These are phyloP conservation scores for Cheilosia pagana DNA, from an alignment of 2,888 invertebrate genomes.

Conservation along the genomic window DNA sequence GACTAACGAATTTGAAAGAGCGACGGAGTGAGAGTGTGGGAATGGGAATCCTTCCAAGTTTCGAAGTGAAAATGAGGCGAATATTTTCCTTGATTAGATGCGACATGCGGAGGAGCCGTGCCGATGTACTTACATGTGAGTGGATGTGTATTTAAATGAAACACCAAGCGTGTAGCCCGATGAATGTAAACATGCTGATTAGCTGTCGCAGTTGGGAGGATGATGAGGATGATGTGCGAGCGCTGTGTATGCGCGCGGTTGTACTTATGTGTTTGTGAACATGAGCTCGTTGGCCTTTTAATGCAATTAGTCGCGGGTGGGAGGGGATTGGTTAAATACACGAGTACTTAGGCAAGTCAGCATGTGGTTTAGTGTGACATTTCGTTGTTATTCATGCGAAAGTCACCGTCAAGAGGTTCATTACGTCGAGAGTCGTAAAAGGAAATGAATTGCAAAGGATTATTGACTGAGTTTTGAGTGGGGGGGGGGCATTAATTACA, in stretches of 20 bases:
- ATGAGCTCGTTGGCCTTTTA: slow-evolving; percentile 72
- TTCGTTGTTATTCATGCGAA: slow-evolving; percentile 40
- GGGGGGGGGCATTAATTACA: not conserved
- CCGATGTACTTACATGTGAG: not conserved
- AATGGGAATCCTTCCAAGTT: slow-evolving; percentile 57
- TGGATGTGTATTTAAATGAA: slow-evolving; percentile 50
- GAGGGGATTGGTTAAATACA: not conserved
- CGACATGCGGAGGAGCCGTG: slow-evolving; percentile 23
- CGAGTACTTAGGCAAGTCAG: slow-evolving; percentile 41
- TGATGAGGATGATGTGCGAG: slow-evolving; percentile 31
- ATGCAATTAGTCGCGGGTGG: slow-evolving; percentile 62
- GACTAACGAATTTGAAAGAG: slow-evolving; percentile 65
- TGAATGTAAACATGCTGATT: slow-evolving; percentile 74
- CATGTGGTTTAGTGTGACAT: slow-evolving; percentile 71
- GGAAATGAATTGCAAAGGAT: slow-evolving; percentile 21
- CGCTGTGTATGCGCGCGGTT: not conserved
- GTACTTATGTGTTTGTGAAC: slow-evolving; percentile 23
- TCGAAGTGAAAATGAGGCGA: slow-evolving; percentile 55
- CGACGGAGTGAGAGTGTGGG: not conserved
- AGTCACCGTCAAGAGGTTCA: slow-evolving; percentile 43
- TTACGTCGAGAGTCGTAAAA: slow-evolving; percentile 26
- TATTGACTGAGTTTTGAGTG: slow-evolving; percentile 3
- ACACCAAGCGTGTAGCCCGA: slow-evolving; percentile 48
- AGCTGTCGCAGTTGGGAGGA: slow-evolving; percentile 47
- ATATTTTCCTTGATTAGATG: slow-evolving; percentile 51